Conservation (phyloP, 1,140 invertebrate species). For the Elysia chlorotica region DNA sequence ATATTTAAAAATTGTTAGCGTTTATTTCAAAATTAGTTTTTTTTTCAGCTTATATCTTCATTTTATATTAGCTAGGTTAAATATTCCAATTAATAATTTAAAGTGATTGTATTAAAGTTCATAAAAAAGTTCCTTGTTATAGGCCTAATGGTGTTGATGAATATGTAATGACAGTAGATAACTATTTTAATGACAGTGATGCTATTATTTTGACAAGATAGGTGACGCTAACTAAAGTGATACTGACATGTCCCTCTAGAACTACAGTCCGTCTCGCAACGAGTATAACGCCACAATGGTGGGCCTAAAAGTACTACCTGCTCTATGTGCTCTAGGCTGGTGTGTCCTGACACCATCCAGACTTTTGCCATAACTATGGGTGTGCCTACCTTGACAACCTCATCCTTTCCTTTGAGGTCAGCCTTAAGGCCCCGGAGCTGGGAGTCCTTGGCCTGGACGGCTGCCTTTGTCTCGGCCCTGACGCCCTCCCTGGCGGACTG, state of each 20-base stretch:
- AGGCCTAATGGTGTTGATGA: too few relatives aligned
- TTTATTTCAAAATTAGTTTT: too few relatives aligned
- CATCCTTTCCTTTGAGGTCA: conserved; percentile 27
- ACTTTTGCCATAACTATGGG: background rate
- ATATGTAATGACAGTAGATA: too few relatives aligned
- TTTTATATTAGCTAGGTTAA: too few relatives aligned
- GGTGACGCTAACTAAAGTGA: background rate
- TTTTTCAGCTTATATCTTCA: too few relatives aligned
- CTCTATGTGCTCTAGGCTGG: background rate
- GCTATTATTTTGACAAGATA: background rate
- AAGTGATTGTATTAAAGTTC: too few relatives aligned
- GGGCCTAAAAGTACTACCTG: background rate
- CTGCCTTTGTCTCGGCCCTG: too few relatives aligned
- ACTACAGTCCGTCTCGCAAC: too few relatives aligned
- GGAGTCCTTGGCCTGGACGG: conserved; percentile 19
- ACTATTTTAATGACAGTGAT: too few relatives aligned
- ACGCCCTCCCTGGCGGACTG: conserved; percentile 26
- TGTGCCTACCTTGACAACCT: conserved; percentile 13
- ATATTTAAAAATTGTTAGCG: too few relatives aligned
- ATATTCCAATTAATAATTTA: too few relatives aligned
- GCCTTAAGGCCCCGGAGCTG: conserved; percentile 32
- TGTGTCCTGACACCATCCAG: background rate
- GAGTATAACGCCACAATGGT: background rate
- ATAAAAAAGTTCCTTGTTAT: too few relatives aligned
- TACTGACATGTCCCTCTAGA: background rate